A percentile compares a stretch with the other conserved stretches of the same genome.
Evolutionary conservation across 2,113 vertebrate species (phyloP).

Genomic region (Ciconia boyciana): DNA sequence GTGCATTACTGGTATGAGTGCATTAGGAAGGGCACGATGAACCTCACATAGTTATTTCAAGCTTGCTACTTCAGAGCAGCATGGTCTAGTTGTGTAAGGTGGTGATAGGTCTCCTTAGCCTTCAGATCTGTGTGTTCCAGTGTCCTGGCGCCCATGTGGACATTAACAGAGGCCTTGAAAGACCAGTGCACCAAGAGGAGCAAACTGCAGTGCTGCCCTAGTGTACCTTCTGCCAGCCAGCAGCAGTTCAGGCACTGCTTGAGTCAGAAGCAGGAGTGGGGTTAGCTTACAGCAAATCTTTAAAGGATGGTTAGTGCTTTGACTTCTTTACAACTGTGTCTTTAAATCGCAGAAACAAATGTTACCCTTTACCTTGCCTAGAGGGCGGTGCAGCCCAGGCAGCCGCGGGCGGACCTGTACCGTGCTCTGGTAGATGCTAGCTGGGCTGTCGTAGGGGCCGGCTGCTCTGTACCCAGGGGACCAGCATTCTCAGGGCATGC

Average conservation of each 20-base stretch:
- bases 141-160: rapidly evolving
- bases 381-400: rapidly evolving
- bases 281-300: neutral
- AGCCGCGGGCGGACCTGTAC: rapidly evolving
- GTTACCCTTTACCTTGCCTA: neutral
- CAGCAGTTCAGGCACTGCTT: neutral
- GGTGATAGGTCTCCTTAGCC: neutral
- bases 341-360: rapidly evolving
- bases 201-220: no score
- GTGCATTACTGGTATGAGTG: neutral
- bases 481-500: rapidly evolving
- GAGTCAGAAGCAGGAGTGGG: neutral
- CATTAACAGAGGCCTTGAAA: neutral
- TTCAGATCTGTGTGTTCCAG: neutral
- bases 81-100: neutral
- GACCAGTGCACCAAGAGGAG: neutral
- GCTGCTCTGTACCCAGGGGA: neutral
- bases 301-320: neutral
- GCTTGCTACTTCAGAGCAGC: neutral
- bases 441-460: neutral
- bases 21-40: rapidly evolving
- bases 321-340: neutral
- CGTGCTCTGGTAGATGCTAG: neutral
- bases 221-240: neutral
- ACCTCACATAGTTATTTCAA: neutral